phyloP scores from a whole-genome alignment of 2,888 invertebrate genomes.

The Melipona bicolor region DNA sequence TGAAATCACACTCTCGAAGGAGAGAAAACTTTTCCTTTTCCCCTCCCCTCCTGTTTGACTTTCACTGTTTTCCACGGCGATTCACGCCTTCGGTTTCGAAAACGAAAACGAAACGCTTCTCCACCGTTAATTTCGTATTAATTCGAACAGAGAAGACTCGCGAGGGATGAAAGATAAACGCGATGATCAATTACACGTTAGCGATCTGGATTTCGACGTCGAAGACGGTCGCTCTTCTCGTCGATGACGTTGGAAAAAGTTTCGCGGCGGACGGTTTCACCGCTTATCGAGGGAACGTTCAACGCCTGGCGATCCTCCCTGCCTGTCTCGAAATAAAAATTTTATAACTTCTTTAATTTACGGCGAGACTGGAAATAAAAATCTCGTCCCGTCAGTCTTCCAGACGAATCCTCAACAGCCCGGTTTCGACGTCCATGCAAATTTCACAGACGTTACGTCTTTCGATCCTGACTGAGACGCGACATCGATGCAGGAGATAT shows the following conservation, averaged over 20 bases:
- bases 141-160: neutral
- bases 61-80: neutral
- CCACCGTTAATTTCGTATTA: neutral
- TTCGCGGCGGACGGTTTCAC: neutral
- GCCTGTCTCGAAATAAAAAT: conserved; percentile 32
- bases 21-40: no score
- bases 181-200: no score
- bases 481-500: no score
- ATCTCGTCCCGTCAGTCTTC: neutral
- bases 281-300: neutral
- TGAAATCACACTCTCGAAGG: no score
- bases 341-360: conserved; percentile 49
- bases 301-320: neutral
- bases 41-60: neutral
- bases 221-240: no score
- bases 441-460: neutral
- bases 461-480: no score
- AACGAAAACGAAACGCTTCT: no score
- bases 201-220: no score
- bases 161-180: no score
- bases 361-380: conserved; percentile 25
- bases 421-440: conserved; percentile 18
- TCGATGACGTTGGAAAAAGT: neutral
- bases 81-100: neutral
- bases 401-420: conserved; percentile 20